Base-by-base conservation (phyloP, 1,140 invertebrate species). In the Procambarus virginalis region DNA sequence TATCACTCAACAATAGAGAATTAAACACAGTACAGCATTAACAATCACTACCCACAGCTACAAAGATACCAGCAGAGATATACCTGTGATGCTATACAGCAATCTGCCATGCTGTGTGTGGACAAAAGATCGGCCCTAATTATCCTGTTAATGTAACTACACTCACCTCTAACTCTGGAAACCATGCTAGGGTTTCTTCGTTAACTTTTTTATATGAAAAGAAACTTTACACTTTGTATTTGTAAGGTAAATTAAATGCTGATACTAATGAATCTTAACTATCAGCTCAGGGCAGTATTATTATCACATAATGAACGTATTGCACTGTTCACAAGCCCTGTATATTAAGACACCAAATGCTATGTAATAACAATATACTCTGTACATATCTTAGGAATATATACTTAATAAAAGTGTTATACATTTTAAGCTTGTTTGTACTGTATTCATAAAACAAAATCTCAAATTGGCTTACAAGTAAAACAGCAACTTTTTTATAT, bases 341-440 rank as follows among this genome's bases (percentile, higher is more conserved):
- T 87, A 46, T n/a, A 45, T 58, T 68, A 49, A 79, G 77, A 80
- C 78, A 48, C 48, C 73, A 48, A 87, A 81, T 80, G 86, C 64
- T 80, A 87, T 85, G 78, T 84, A 84, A 80, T 80, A 79, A 81
- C 60, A 51, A 80, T 87, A 80, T 80, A 87, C 75, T 79, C 64
- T 87, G 86, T 87, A 87, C 86, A 87, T 87, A 87, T 87, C 86
- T 80, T 87, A 87, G 86, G 86, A 87, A 80, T 87, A 87, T 87
- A 87, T 87, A 87, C 81, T 87, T 87, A 87, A 87, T 87, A 87
- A 87, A 87, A 87, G 86, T 87, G 86, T 87, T 87, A 87, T 87
- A 87, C 84, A 76, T 85, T 84, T 10, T 5, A 51, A 64, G 51
- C 20, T 51, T 64, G 9, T 82, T 20, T 75, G 20, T n/a, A 49